phyloP scores from a whole-genome alignment of 64 coral and sea anemone genomes.

The Montipora cactus region DNA sequence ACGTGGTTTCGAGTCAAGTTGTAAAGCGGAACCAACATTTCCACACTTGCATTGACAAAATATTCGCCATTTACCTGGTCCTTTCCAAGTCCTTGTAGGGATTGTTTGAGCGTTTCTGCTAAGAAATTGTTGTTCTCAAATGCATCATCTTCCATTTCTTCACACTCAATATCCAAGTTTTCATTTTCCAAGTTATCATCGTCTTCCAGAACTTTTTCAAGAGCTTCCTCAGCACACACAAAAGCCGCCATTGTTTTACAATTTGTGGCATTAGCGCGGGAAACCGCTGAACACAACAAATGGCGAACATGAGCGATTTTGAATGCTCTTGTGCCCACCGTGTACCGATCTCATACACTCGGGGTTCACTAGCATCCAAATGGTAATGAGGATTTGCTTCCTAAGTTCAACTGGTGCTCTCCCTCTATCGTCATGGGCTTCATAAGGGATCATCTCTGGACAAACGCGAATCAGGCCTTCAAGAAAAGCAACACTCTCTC shows the following conservation, averaged over 20 bases:
- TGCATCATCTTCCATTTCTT: constrained; percentile 38
- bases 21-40: not conserved
- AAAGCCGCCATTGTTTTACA: constrained; percentile 49
- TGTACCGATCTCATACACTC: constrained; percentile 20
- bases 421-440: constrained; percentile 24
- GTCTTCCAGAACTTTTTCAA: constrained; percentile 19
- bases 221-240: not conserved
- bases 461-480: constrained; percentile 19
- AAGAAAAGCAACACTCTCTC: constrained; percentile 32
- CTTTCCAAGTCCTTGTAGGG: constrained; percentile 22
- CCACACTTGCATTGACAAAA: constrained; percentile 37
- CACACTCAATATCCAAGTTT: constrained; percentile 15
- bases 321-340: not conserved
- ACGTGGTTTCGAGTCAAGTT: constrained; percentile 22
- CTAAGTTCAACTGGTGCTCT: constrained; percentile 38
- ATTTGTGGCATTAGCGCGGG: not conserved
- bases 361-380: constrained; percentile 52
- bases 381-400: constrained; percentile 45
- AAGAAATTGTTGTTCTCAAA: constrained; percentile 11
- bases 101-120: constrained; percentile 24
- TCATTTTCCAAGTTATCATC: not conserved
- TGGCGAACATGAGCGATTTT: constrained; percentile 37
- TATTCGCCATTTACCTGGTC: not conserved
- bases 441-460: constrained; percentile 52
- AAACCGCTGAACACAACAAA: constrained; percentile 30